Base-by-base conservation (phyloP, 2,113 vertebrate species). In the Aspidoscelis tigris region DNA sequence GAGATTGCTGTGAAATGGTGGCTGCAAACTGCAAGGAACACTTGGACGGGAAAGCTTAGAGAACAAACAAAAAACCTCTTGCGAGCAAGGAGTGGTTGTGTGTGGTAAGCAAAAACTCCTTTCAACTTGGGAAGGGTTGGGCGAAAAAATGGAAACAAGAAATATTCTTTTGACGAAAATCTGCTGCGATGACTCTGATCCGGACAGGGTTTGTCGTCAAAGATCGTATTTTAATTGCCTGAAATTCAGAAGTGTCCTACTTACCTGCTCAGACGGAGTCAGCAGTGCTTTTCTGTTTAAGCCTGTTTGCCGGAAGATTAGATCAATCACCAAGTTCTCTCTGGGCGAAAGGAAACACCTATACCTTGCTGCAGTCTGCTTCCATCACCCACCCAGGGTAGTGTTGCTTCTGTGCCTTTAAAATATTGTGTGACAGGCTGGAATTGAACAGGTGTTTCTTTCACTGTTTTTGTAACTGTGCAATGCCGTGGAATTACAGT, bases 1-100 rank as follows among this genome's bases (percentile, higher is more conserved):
- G 89, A 89, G 88, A 92, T 87, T 89, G 89, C 82, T 77, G 85
- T 89, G 55, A 89, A 91, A 87, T 93, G 44, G 81, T 47, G 84
- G 79, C 47, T 76, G 90, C 71, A 84, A 80, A 88, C 21, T 18
- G 3, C 5, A 5, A 11, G 7, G 39, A 47, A n/a, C 21, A 21
- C 41, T 2, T 24, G n/a, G 61, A 26, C 73, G 7, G 4, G 24
- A 12, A 73, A 90, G 84, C 3, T 73, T 75, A 73, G 86, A 84
- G 84, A 84, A 66, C 16, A 47, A 18, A 61, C 79, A 91, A 43
- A 26, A 82, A 88, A 87, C 80, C 50, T 84, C 20, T 41, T 55
- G 5, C 50, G 21, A 87, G 4, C 77, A 53, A 80, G 85, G 88
- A 86, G 44, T 79, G 55, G n/a, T 66, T 4, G 44, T 11, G 44